Conservation (phyloP, 2,113 vertebrate genomes). For the Cyanoliseus patagonus region DNA sequence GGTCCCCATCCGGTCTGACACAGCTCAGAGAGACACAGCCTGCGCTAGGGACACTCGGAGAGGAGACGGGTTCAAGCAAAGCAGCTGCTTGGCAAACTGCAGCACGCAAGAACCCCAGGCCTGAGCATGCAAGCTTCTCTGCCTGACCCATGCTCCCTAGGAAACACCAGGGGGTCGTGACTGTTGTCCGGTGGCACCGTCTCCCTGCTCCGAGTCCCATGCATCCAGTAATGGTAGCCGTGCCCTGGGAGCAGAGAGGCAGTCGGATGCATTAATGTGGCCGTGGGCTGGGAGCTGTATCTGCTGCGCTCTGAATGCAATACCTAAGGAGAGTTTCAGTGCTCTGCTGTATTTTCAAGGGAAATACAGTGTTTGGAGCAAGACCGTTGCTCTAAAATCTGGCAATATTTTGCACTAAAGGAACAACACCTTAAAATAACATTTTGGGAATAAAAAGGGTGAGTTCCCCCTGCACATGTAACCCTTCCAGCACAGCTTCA, state of each 20-base stretch:
- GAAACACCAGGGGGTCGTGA: rapidly evolving
- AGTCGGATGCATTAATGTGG: neutral
- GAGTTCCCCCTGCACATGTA: rapidly evolving
- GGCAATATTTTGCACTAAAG: neutral
- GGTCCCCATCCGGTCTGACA: rapidly evolving
- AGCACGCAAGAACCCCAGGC: neutral
- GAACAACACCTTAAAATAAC: neutral
- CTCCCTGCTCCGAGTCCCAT: rapidly evolving
- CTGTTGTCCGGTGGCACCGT: rapidly evolving
- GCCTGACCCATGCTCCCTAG: neutral
- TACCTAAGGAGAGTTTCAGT: neutral
- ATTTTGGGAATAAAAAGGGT: neutral
- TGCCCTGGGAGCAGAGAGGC: neutral
- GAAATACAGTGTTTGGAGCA: neutral
- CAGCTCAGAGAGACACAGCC: rapidly evolving
- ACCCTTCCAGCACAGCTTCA: neutral
- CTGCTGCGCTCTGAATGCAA: neutral
- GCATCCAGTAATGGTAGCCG: rapidly evolving
- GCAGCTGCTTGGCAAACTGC: neutral
- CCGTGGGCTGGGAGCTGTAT: rapidly evolving
- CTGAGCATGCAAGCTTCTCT: neutral
- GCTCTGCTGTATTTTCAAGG: neutral
- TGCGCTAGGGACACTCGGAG: neutral
- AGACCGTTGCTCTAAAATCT: neutral
- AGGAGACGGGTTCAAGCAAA: neutral